Evolutionary conservation across 2,888 invertebrate genomes (phyloP).

Genomic region (Drosophila prostipennis): DNA sequence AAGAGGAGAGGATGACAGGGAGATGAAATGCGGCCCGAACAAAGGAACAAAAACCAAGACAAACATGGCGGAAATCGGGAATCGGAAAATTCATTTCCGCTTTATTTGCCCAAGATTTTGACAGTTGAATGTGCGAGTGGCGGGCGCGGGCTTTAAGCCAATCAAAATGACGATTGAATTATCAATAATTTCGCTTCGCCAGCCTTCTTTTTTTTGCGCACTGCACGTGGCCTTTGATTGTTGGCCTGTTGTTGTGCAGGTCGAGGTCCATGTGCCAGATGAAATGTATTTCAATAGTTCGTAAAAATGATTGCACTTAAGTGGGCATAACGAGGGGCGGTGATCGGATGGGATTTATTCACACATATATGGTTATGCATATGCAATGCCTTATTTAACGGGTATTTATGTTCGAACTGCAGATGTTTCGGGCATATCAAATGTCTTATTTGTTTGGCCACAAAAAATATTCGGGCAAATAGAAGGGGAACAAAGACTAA

Average conservation of each 20-base stretch:
- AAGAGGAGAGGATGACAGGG: constrained; percentile 4
- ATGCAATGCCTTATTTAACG: constrained; percentile 35
- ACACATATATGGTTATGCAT: constrained; percentile 41
- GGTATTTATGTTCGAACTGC: constrained; percentile 20
- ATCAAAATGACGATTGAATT: constrained; percentile 67
- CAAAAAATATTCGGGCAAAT: too few species aligned
- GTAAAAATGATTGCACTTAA: constrained; percentile 49
- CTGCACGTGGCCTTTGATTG: constrained; percentile 44
- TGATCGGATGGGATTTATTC: constrained; percentile 15
- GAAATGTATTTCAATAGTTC: constrained; percentile 50
- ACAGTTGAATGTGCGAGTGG: constrained; percentile 35
- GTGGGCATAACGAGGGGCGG: constrained; percentile 30
- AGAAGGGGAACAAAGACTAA: too few species aligned
- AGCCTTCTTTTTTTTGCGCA: constrained; percentile 13
- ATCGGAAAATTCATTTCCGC: constrained; percentile 45
- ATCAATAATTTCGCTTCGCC: constrained; percentile 48
- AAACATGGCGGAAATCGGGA: constrained; percentile 25
- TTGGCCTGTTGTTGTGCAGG: constrained; percentile 35
- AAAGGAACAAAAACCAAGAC: constrained; percentile 31
- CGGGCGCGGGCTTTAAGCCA: constrained; percentile 51
- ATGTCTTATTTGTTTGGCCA: neutral
- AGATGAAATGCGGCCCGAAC: constrained; percentile 35
- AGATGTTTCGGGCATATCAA: neutral
- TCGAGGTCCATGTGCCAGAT: constrained; percentile 27
- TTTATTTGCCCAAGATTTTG: constrained; percentile 48